These are phyloP conservation scores for Gasterosteus aculeatus DNA, from an alignment of 2,113 vertebrate species.

Conservation along the genomic window DNA sequence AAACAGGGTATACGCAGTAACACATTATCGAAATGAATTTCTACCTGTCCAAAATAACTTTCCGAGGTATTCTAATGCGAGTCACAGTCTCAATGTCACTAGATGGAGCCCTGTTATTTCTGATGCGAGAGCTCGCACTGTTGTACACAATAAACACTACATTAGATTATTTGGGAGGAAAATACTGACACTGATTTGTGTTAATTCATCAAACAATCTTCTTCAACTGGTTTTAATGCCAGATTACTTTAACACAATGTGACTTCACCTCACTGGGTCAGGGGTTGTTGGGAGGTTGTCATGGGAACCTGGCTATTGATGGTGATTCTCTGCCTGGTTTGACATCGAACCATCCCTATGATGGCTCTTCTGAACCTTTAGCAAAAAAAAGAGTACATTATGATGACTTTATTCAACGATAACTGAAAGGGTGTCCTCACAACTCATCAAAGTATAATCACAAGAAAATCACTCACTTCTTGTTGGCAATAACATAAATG, in stretches of 20 bases:
- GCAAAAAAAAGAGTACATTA: background rate
- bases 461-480: conserved; percentile 85
- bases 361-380: conserved; percentile 93
- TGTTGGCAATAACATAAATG: conserved; percentile 96
- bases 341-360: conserved; percentile 89
- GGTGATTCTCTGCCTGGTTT: conserved; percentile 85
- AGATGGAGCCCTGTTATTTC: background rate
- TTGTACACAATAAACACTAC: conserved; percentile 49
- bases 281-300: conserved; percentile 79
- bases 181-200: background rate
- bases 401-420: background rate
- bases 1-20: background rate
- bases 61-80: background rate
- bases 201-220: background rate
- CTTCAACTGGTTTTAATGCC: background rate
- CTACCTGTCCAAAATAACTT: background rate
- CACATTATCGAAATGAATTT: background rate
- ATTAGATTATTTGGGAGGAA: background rate
- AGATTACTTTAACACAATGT: background rate
- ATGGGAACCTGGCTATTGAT: conserved; percentile 87
- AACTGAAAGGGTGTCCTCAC: background rate
- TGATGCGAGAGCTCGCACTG: background rate
- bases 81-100: background rate
- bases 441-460: background rate
- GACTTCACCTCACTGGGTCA: conserved; percentile 64